Conservation (phyloP, 1,140 invertebrate genomes). For the Dendroctonus valens region DNA sequence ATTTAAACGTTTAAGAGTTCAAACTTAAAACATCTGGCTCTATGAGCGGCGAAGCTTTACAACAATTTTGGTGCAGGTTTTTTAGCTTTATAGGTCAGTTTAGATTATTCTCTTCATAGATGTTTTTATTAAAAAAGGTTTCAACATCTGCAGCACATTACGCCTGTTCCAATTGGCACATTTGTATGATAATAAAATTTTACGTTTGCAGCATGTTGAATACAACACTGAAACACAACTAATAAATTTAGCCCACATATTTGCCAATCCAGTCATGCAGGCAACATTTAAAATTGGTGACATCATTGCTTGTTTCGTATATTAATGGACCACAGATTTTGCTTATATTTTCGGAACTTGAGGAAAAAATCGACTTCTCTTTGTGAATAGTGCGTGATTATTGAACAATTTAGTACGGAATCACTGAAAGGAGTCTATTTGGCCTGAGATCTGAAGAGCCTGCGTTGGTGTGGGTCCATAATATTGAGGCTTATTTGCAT, state of each 20-base stretch:
- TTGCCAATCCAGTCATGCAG: constrained; percentile 13
- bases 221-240: constrained; percentile 4
- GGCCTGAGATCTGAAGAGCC: no score
- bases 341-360: no score
- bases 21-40: no score
- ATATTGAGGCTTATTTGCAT: no score
- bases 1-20: no score
- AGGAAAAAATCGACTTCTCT: no score
- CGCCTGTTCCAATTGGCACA: background rate
- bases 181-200: background rate
- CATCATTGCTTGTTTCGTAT: constrained; percentile 19
- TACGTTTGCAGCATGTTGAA: background rate
- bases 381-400: no score
- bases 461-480: no score
- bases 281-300: constrained; percentile 17
- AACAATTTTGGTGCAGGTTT: background rate
- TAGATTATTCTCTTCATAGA: background rate
- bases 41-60: background rate
- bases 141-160: background rate
- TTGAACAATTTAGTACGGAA: no score
- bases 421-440: no score
- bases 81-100: background rate
- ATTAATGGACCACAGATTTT: constrained; percentile 6
- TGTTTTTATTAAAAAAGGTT: background rate
- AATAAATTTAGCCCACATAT: constrained; percentile 21